These are phyloP conservation scores for Magallana nippona DNA, from an alignment of 2,888 invertebrate species.

Conservation along the genomic window DNA sequence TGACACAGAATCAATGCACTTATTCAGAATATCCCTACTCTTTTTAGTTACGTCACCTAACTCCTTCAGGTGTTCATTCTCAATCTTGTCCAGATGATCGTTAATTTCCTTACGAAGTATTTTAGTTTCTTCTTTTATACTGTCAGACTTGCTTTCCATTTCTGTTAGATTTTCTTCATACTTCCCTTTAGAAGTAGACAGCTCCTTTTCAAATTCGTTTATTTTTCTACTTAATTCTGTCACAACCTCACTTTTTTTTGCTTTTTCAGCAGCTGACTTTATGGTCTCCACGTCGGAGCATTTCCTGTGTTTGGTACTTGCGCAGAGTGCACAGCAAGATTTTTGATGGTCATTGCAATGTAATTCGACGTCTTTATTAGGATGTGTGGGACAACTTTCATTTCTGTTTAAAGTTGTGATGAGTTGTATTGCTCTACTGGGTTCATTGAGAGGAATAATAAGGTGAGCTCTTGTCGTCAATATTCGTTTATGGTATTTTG, in stretches of 20 bases:
- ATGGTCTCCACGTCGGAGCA: background rate
- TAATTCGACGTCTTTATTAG: no score
- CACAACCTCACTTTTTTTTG: background rate
- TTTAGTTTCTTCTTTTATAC: background rate
- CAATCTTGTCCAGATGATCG: background rate
- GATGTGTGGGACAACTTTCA: background rate
- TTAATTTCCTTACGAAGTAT: background rate
- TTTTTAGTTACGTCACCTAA: background rate
- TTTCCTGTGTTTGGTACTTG: no score
- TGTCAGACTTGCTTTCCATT: background rate
- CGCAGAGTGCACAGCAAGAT: no score
- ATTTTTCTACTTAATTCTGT: background rate
- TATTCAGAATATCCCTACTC: background rate
- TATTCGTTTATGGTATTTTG: background rate
- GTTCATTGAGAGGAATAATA: background rate
- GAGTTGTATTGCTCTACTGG: no score
- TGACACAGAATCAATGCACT: background rate
- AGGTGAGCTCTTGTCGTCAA: background rate
- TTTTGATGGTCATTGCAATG: no score
- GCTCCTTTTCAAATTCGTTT: background rate
- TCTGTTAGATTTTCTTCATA: background rate
- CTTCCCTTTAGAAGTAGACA: background rate
- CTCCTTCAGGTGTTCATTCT: background rate
- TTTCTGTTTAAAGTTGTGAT: background rate
- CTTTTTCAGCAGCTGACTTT: background rate